Evolutionary conservation across 2,113 vertebrate genomes (phyloP).

Genomic region (Corythornis cristatus): DNA sequence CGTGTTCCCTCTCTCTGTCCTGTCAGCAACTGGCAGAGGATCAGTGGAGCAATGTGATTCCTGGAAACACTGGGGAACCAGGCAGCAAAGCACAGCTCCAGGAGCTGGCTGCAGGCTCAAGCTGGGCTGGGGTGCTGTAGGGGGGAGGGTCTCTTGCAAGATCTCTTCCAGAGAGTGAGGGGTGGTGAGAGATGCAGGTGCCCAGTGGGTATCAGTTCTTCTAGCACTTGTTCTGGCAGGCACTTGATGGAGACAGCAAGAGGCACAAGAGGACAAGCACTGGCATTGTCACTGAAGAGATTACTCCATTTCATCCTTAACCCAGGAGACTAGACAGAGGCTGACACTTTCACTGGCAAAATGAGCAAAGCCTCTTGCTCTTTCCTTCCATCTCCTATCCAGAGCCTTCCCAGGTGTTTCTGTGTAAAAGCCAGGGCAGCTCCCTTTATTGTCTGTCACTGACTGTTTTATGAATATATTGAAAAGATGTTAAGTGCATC

Average conservation of each 20-base stretch:
- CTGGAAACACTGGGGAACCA: background rate
- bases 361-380: accelerated
- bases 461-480: background rate
- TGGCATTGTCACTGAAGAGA: background rate
- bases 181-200: background rate
- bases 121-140: accelerated
- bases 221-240: background rate
- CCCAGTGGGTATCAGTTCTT: background rate
- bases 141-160: background rate
- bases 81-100: accelerated
- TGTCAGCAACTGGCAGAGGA: accelerated
- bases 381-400: background rate
- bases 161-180: background rate
- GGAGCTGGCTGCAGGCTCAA: background rate
- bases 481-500: background rate
- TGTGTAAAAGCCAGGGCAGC: background rate
- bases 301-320: background rate
- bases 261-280: background rate
- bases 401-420: background rate
- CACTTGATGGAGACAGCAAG: background rate
- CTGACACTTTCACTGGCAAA: background rate
- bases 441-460: background rate
- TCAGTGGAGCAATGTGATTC: background rate
- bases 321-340: background rate
- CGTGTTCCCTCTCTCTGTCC: background rate